Evolutionary conservation across 2,797 vertebrate genomes (phyloP).

Genomic region (Psittacula echo): DNA sequence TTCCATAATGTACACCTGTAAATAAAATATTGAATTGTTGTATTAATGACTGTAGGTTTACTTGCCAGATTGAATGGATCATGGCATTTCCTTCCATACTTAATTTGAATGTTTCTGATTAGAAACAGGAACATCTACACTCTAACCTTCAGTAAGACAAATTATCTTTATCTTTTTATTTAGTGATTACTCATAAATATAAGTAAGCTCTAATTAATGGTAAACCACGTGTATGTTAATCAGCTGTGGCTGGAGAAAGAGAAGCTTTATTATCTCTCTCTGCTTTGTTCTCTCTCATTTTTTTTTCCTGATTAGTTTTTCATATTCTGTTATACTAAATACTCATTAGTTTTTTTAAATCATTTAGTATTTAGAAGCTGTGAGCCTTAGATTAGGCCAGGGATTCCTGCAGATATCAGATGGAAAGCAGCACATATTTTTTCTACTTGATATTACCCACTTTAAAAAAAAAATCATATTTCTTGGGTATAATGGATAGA

Average conservation of each 20-base stretch:
- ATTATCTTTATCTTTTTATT: neutral
- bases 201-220: neutral
- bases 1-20: neutral
- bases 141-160: neutral
- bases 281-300: neutral
- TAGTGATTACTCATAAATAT: neutral
- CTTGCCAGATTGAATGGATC: neutral
- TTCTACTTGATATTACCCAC: conserved; percentile 28
- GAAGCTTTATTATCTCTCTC: neutral
- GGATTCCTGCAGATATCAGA: conserved; percentile 17
- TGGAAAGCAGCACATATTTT: neutral
- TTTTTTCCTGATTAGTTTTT: neutral
- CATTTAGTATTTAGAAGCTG: neutral
- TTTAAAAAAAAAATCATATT: conserved; percentile 39
- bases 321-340: neutral
- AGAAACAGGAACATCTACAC: neutral
- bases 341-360: neutral
- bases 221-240: neutral
- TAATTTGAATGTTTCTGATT: neutral
- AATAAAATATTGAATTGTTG: neutral
- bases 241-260: neutral
- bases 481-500: conserved; percentile 47
- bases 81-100: neutral
- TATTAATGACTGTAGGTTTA: neutral
- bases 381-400: neutral